These are phyloP conservation scores for Clarias magur DNA, from an alignment of 2,113 vertebrate species.

Conservation along the genomic window DNA sequence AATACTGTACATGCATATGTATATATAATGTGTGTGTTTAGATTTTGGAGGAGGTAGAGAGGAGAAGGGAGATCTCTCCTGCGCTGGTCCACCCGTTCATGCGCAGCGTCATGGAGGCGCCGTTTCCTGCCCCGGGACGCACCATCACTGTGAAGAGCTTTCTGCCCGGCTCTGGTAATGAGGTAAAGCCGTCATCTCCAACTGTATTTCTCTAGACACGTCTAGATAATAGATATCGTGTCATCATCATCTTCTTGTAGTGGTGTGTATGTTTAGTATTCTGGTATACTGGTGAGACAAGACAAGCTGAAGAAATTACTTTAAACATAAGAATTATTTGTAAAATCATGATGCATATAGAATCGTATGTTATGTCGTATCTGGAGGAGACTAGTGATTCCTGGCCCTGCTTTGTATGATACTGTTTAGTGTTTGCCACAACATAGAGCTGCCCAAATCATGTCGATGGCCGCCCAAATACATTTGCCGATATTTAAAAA, in stretches of 20 bases:
- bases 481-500: too few relatives aligned
- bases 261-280: not conserved
- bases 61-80: slow-evolving; percentile 87
- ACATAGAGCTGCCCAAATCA: too few relatives aligned
- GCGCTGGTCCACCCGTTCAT: slow-evolving; percentile 93
- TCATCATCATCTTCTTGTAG: not conserved
- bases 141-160: slow-evolving; percentile 92
- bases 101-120: slow-evolving; percentile 95
- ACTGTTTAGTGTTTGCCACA: too few relatives aligned
- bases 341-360: too few relatives aligned
- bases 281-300: too few relatives aligned
- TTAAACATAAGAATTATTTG: too few relatives aligned
- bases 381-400: too few relatives aligned
- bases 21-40: slow-evolving; percentile 52
- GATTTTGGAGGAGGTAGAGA: slow-evolving; percentile 97
- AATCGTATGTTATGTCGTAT: too few relatives aligned
- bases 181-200: slow-evolving; percentile 69
- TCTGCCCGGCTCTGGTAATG: slow-evolving; percentile 89
- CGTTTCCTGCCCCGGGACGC: slow-evolving; percentile 93
- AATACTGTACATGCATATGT: not conserved
- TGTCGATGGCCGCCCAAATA: too few relatives aligned
- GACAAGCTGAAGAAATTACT: too few relatives aligned
- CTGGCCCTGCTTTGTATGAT: too few relatives aligned
- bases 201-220: not conserved
- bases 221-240: not conserved